Evolutionary conservation across 2,888 invertebrate genomes (phyloP).

Genomic region (Agrilus biguttatus): DNA sequence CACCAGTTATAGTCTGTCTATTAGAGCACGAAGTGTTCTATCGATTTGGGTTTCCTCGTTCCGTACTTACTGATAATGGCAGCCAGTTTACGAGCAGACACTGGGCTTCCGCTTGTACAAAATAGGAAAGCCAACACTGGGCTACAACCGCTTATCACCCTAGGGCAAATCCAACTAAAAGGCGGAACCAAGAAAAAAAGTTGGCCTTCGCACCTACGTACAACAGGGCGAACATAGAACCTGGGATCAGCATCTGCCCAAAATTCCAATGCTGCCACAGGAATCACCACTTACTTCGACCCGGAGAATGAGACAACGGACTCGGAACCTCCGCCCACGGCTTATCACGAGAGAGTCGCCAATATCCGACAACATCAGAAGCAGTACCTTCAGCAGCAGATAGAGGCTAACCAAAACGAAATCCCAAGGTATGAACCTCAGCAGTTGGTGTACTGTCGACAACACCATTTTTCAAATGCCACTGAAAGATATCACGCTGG

Average conservation of each 20-base stretch:
- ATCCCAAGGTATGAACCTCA: not conserved
- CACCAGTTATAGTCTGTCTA: not conserved
- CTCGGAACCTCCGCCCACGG: too few relatives aligned
- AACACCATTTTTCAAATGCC: not conserved
- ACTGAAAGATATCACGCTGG: not conserved
- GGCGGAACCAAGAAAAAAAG: conserved; percentile 11
- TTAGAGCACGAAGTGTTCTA: conserved; percentile 8
- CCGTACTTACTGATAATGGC: conserved; percentile 7
- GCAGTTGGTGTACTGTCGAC: not conserved
- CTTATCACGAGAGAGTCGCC: too few relatives aligned
- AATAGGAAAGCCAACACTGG: not conserved
- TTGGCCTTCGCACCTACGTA: too few relatives aligned
- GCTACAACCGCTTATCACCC: conserved; percentile 13
- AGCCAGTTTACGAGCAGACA: not conserved
- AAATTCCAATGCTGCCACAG: too few relatives aligned
- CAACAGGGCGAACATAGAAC: too few relatives aligned
- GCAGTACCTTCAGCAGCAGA: too few relatives aligned
- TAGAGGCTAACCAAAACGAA: too few relatives aligned
- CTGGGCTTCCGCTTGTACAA: too few relatives aligned
- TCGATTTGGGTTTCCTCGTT: conserved; percentile 5
- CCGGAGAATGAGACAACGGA: not conserved
- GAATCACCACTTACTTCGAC: not conserved
- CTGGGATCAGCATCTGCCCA: too few relatives aligned
- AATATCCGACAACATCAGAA: too few relatives aligned
- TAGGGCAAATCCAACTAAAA: conserved; percentile 12